Evolutionary conservation across 2,113 vertebrate species (phyloP), one percentile per base, ranked within the genome.

Genomic region (Hypocryptadius cinnamomeus): DNA sequence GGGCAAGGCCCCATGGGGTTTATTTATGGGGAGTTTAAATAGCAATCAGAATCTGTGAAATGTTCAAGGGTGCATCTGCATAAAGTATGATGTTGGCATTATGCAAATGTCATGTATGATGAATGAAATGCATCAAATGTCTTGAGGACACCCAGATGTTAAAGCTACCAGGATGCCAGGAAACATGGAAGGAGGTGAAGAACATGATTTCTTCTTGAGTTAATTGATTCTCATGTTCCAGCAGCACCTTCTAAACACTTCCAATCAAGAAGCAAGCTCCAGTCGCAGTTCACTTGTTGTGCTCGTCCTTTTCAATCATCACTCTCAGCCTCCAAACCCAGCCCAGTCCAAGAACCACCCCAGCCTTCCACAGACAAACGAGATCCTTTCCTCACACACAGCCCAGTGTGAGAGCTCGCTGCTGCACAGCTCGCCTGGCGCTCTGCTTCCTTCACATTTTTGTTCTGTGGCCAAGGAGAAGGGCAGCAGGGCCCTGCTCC

Each of bases 81-180:
- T 93, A 89, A 97, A 97, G 95, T 93, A 95, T 96, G 97, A 96
- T 97, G 97, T 61, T 97, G 85, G 77, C 97, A 98, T 97, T 98
- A 98, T 98, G 98, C 97, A 98, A 98, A 98, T 98, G 94, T 91
- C 97, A 97, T 60, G 85, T 97, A 80, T 97, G 97, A 98, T 97
- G 96, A 97, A 98, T 97, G 97, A 96, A 98, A 97, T 53, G 93
- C 92, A 95, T 95, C 83, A 94, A 96, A 97, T 96, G 95, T 97
- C 97, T 98, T 87, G 92, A 98, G 97, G 97, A 98, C 95, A 97
- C 95, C 96, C 98, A 98, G 97, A 97, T 98, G 97, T 97, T 98
- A 91, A 94, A 93, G 95, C 96, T 86, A 61, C 94, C 85, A 73
- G 84, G 73, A 92, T 93, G 94, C 95, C 94, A 94, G 94, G 64